Evolutionary conservation across 30 jellyfish, hydroid and myxozoan species (phyloP).

Genomic region (Aurelia coerulea): DNA sequence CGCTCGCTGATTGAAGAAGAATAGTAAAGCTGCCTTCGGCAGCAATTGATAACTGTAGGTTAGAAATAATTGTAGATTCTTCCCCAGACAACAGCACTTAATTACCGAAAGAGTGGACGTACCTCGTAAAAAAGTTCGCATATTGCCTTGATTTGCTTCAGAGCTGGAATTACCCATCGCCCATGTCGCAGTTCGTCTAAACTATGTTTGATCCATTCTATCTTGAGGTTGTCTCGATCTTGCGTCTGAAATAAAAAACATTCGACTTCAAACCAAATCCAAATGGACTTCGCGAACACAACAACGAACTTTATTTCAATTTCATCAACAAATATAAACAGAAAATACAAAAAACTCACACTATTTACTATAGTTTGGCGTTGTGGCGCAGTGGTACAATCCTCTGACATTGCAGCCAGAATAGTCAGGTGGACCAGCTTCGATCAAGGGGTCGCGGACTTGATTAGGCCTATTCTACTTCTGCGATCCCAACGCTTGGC

Average conservation of each 20-base stretch:
- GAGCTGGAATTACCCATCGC: constrained; percentile 94
- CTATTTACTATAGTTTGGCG: neutral
- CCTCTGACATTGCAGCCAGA: no score
- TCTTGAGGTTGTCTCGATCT: constrained; percentile 88
- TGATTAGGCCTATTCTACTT: no score
- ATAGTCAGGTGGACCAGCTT: no score
- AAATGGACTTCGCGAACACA: neutral
- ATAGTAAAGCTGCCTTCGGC: no score
- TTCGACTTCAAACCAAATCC: no score
- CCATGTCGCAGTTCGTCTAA: constrained; percentile 92
- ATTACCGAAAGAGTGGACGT: neutral
- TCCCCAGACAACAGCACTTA: no score
- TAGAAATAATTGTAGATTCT: no score
- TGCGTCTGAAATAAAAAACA: constrained; percentile 63
- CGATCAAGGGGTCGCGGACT: no score
- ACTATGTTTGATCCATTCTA: constrained; percentile 86
- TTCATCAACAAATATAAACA: neutral
- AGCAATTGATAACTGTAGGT: no score
- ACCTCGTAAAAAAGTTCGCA: constrained; percentile 97
- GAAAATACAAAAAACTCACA: neutral
- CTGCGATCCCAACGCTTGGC: no score
- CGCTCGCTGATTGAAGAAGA: no score
- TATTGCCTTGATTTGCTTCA: constrained; percentile 95
- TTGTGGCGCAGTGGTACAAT: no score
- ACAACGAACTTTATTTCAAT: neutral